A percentile compares a stretch with the other conserved stretches of the same genome.
Evolutionary conservation across 2,888 invertebrate genomes (phyloP).

Genomic region (Synergus japonicus): DNA sequence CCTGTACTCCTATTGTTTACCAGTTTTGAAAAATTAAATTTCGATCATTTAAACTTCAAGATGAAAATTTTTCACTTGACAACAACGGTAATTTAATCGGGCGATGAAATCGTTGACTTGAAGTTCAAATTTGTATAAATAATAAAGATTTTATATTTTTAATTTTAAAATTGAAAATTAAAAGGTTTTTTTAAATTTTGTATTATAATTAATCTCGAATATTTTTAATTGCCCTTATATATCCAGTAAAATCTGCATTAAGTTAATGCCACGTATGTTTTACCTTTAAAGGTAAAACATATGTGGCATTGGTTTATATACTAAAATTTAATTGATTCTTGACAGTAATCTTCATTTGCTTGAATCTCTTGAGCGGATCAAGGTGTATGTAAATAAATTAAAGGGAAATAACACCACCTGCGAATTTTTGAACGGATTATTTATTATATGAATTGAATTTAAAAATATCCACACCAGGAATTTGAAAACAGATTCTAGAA

Average conservation of each 20-base stretch:
- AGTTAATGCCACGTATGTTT: not conserved
- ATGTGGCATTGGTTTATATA: not conserved
- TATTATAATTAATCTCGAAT: not conserved
- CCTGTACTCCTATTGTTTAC: not conserved
- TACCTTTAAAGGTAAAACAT: not conserved
- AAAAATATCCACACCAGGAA: not conserved
- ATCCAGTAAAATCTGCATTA: not conserved
- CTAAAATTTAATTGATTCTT: not conserved
- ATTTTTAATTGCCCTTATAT: not conserved
- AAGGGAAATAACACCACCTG: slow-evolving; percentile 2
- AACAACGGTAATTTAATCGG: not conserved
- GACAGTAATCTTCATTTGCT: not conserved
- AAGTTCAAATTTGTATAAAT: not conserved
- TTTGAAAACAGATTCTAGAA: not conserved
- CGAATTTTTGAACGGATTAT: not conserved
- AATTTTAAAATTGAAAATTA: not conserved
- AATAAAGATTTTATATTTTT: not conserved
- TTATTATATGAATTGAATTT: not conserved
- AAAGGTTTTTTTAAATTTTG: not conserved
- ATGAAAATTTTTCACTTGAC: not conserved
- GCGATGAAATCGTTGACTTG: not conserved
- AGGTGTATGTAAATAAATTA: slow-evolving; percentile 23
- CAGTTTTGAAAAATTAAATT: not conserved
- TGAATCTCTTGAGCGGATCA: not conserved
- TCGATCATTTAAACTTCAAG: not conserved